Evolutionary conservation across 2,797 vertebrate genomes (phyloP), one percentile per base, ranked within the genome.

Genomic region (Heteromormyrus szaboi): DNA sequence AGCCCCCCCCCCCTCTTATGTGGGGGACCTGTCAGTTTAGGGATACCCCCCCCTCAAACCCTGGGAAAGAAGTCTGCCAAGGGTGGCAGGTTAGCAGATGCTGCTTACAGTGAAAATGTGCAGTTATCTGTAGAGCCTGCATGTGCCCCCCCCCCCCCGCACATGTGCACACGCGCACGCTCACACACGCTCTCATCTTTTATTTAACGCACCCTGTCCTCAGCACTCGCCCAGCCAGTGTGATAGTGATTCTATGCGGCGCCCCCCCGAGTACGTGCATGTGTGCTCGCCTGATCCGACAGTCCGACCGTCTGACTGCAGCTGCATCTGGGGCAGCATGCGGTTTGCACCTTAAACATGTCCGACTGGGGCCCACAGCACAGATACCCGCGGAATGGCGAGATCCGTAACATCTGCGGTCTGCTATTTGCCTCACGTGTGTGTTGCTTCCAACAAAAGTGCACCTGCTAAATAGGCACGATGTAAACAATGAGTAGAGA

Each of bases 131-230:
- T 11, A 11, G 9, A 83, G 44, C 44, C 1, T 9, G 7, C 37
- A 81, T 19, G 37, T 37, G 37, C 76, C 17, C 41, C 14, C 19
- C 17, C 5, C 37, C 37, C 0, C 1, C 1, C 50, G 6, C 37
- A 79, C 72, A 41, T n/a, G 37, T 12, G 72, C 81, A 9, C 44
- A 29, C 14, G 25, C 72, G 4, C 50, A 7, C 68, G 17, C 81
- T 9, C 44, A 29, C 19, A 5, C 44, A 9, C 44, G 4, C 68
- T 85, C 51, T 89, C 48, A 90, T 90, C 65, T 88, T 89, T 89
- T 88, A 89, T 90, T 90, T 88, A 81, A 89, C 25, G 29, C 41
- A 37, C 86, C 6, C 2, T 5, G 41, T 46, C 7, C 62, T 19
- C 14, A 33, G 87, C 46, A 22, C 6, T 25, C 22, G 12, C 29